These are phyloP conservation scores for Harpalus rubripes DNA, from an alignment of 2,888 invertebrate species.

Conservation along the genomic window DNA sequence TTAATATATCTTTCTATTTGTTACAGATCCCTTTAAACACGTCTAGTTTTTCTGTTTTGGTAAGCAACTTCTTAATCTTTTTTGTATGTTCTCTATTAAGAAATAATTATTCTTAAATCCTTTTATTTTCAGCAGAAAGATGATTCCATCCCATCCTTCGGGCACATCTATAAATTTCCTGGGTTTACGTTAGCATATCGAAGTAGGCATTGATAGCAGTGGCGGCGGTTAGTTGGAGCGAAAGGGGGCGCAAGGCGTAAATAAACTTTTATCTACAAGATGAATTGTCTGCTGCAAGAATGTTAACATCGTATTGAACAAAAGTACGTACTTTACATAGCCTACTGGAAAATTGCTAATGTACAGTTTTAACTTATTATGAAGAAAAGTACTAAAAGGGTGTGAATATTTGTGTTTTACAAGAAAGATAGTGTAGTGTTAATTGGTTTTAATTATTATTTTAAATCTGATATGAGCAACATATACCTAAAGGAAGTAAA, in stretches of 20 bases:
- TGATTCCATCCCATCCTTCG: neutral
- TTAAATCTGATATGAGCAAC: too few species aligned
- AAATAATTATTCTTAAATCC: neutral
- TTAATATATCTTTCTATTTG: too few species aligned
- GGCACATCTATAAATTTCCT: slow-evolving; percentile 25
- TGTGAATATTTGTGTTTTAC: neutral
- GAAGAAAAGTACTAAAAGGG: neutral
- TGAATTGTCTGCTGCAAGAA: slow-evolving; percentile 18
- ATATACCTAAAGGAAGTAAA: too few species aligned
- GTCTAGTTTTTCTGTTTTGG: neutral
- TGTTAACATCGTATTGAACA: neutral
- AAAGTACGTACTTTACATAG: neutral
- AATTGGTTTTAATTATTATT: neutral
- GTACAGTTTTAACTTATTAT: neutral
- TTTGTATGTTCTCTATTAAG: neutral
- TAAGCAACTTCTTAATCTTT: neutral
- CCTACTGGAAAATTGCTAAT: neutral
- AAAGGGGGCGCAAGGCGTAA: neutral
- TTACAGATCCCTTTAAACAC: too few species aligned
- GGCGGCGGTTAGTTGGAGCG: neutral
- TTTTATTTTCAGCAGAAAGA: neutral
- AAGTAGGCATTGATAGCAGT: slow-evolving; percentile 47
- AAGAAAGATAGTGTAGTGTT: neutral
- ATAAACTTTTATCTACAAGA: slow-evolving; percentile 55
- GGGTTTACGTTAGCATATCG: slow-evolving; percentile 1